Percentiles rank a stretch among this genome's conserved stretches.
These are phyloP conservation scores for Papilio helenus DNA, from an alignment of 1,140 invertebrate species.

Conservation along the genomic window DNA sequence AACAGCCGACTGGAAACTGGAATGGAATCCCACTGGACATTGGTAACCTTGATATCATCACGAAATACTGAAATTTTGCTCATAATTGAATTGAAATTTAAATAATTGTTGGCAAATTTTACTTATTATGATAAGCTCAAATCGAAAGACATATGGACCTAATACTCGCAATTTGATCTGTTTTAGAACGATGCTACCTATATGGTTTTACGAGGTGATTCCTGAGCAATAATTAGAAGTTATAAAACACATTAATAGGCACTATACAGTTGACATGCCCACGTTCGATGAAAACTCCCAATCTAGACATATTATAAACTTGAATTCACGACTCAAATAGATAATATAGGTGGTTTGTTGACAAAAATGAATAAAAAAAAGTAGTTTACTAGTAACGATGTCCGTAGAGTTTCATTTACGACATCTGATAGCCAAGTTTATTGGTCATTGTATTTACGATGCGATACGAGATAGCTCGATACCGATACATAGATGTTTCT, in stretches of 20 bases:
- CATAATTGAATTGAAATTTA: not conserved
- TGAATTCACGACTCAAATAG: not conserved
- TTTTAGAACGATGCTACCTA: not conserved
- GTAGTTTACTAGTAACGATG: not conserved
- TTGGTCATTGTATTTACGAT: conserved; percentile 68
- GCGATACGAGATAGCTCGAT: conserved; percentile 67
- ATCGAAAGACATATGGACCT: not conserved
- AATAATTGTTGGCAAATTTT: not conserved
- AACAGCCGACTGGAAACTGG: conserved; percentile 63
- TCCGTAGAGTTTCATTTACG: conserved; percentile 74
- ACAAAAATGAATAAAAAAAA: conserved; percentile 31
- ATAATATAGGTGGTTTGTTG: conserved; percentile 13
- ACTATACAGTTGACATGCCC: not conserved
- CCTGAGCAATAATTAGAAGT: not conserved
- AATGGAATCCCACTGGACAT: conserved; percentile 48
- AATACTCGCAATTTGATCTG: not conserved
- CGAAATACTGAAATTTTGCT: not conserved
- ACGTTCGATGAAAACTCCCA: not conserved
- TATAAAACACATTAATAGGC: not conserved
- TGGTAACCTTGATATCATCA: conserved; percentile 4
- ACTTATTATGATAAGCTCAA: not conserved
- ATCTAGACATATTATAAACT: not conserved
- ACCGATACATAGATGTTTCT: conserved; percentile 52
- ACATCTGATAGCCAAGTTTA: conserved; percentile 77
- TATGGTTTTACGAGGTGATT: not conserved